A percentile compares a stretch with the other conserved stretches of the same genome.
Evolutionary conservation across 2,113 vertebrate species (phyloP).

Genomic region (Nansenia antarctica): DNA sequence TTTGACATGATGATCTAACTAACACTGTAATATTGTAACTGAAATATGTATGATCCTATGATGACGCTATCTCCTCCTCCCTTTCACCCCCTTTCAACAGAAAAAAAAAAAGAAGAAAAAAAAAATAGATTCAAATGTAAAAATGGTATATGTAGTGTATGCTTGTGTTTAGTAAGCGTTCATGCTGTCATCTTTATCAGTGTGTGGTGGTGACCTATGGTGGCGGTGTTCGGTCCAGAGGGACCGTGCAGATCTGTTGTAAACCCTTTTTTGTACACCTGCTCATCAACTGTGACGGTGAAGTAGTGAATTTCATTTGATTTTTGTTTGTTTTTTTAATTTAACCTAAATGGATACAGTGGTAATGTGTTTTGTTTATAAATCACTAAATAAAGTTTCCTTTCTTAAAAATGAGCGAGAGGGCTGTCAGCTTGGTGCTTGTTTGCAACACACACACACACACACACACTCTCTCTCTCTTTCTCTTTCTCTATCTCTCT

Average conservation of each 20-base stretch:
- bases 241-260: slow-evolving; percentile 71
- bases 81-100: slow-evolving; percentile 63
- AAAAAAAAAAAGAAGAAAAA: slow-evolving; percentile 48
- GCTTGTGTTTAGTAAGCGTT: slow-evolving; percentile 80
- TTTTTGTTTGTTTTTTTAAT: slow-evolving; percentile 61
- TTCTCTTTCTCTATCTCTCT: too few relatives aligned
- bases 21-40: slow-evolving; percentile 82
- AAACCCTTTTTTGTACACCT: slow-evolving; percentile 75
- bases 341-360: slow-evolving; percentile 77
- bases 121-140: slow-evolving; percentile 64
- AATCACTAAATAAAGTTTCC: slow-evolving; percentile 82
- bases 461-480: background rate
- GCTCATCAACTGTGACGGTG: slow-evolving; percentile 79
- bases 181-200: slow-evolving; percentile 76
- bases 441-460: background rate
- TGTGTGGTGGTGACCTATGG: slow-evolving; percentile 79
- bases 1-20: slow-evolving; percentile 80
- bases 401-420: slow-evolving; percentile 73
- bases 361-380: slow-evolving; percentile 82
- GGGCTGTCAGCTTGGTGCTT: slow-evolving; percentile 24
- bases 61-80: slow-evolving; percentile 71
- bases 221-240: slow-evolving; percentile 67
- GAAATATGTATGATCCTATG: slow-evolving; percentile 78
- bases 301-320: slow-evolving; percentile 75
- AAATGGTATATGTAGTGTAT: slow-evolving; percentile 78